Base-by-base conservation (phyloP, 2,797 vertebrate species). In the Anguilla anguilla region DNA sequence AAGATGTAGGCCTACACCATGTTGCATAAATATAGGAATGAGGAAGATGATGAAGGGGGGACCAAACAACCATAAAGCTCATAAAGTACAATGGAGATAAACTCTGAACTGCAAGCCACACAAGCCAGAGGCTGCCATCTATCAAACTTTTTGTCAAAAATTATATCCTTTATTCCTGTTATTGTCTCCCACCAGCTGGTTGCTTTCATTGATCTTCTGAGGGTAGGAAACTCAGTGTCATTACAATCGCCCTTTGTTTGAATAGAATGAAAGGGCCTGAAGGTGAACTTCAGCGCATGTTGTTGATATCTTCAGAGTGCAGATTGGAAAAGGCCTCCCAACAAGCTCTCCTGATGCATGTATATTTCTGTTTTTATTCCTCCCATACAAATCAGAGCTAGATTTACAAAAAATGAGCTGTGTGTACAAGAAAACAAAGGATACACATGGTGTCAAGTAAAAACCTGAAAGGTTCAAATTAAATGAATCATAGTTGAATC, bases 131-230 rank as follows among this genome's bases (percentile, higher is more conserved):
- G 25, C 64, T 67, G 64, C n/a, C 64, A 67, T 67, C 25, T 25
- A 67, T 67, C 64, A n/a, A 64, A 67, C 64, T 25, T 25, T 28
- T n/a, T 67, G 64, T n/a, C 22, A 67, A 28, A 28, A 67, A 64
- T n/a, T 9, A 9, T 69, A 28, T 69, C n/a, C 64, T 69, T 31
- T 15, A 88, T 87, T 85, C 81, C 1, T 6, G 19, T 69, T n/a
- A 22, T 72, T 77, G 64, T 43, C 87, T 87, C 64, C 88, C 51
- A 89, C 90, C 59, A n/a, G 43, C 35, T 85, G 77, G 88, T 90
- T 89, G 88, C 74, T 72, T 85, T 6, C n/a, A 88, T 13, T 88
- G n/a, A 88, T 87, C 86, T 64, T 87, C 51, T 85, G 3, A 31
- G 67, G 87, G 87, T 57, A 69, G 43, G 72, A 61, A 5, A 1